Percentiles rank a stretch among this genome's conserved stretches.
Conservation (phyloP, 2,113 vertebrate species). For the Myiopsitta monachus region DNA sequence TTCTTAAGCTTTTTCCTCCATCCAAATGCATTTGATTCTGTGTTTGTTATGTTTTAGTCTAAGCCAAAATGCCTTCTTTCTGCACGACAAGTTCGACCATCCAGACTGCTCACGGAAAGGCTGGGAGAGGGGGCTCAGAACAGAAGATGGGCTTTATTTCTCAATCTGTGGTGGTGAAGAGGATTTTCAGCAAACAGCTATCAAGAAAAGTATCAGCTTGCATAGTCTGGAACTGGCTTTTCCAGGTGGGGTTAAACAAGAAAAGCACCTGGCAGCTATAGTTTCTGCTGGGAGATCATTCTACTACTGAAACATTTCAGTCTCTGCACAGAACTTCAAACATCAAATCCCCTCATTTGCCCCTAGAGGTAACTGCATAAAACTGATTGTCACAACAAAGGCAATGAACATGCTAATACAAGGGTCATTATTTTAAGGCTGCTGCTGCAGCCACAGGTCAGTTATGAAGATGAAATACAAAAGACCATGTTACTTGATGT, state of each 20-base stretch:
- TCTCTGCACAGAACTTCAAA: not conserved
- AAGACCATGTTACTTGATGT: not conserved
- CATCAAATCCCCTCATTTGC: not conserved
- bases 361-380: not conserved
- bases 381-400: not conserved
- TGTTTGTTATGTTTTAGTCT: not conserved
- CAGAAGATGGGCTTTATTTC: not conserved
- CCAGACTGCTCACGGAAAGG: not conserved
- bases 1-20: not conserved
- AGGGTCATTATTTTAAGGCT: not conserved
- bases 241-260: not conserved
- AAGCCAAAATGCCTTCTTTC: not conserved
- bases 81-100: not conserved
- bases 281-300: not conserved
- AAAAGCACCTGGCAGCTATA: not conserved
- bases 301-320: not conserved
- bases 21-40: not conserved
- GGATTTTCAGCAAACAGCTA: not conserved
- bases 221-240: not conserved
- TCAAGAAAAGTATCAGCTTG: not conserved
- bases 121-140: not conserved
- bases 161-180: not conserved
- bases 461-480: not conserved
- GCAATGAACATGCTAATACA: not conserved
- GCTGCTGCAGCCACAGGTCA: not conserved